Conservation (phyloP, 1,140 invertebrate species). For the Drosophila oshimai region DNA sequence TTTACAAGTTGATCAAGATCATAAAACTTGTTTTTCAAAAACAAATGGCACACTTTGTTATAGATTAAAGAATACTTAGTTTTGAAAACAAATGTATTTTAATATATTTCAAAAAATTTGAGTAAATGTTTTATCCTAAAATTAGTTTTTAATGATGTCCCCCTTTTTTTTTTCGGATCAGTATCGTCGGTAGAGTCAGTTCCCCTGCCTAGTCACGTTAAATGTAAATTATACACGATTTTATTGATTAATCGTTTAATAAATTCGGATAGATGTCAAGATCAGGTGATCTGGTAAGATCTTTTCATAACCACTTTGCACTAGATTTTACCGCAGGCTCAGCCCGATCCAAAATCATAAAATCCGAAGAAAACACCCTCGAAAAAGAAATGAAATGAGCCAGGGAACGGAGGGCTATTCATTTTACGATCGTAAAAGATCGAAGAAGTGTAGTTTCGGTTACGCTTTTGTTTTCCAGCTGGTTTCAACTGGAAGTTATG, state of each 20-base stretch:
- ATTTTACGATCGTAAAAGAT: slow-evolving; percentile 67
- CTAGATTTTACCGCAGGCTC: slow-evolving; percentile 21
- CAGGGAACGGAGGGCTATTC: slow-evolving; percentile 54
- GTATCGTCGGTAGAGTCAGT: no score
- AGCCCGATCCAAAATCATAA: slow-evolving; percentile 42
- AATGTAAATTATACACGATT: slow-evolving; percentile 1
- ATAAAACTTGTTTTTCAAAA: no score
- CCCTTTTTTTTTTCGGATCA: no score
- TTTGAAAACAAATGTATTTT: no score
- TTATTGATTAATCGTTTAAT: slow-evolving; percentile 2
- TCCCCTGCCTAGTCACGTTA: background rate
- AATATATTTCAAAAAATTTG: no score
- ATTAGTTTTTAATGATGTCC: no score
- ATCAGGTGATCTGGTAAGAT: slow-evolving; percentile 26
- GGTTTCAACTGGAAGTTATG: slow-evolving; percentile 67
- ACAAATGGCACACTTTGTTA: no score
- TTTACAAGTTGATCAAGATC: no score
- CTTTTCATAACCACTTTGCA: slow-evolving; percentile 37
- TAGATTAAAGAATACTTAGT: no score
- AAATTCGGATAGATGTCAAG: background rate
- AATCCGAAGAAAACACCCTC: slow-evolving; percentile 44
- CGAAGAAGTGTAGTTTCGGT: slow-evolving; percentile 55
- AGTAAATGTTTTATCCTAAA: no score
- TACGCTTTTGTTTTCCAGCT: slow-evolving; percentile 61
- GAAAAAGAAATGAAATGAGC: slow-evolving; percentile 11